These are phyloP conservation scores for Drosophila ironensis DNA, from an alignment of 1,140 invertebrate genomes.

Conservation along the genomic window DNA sequence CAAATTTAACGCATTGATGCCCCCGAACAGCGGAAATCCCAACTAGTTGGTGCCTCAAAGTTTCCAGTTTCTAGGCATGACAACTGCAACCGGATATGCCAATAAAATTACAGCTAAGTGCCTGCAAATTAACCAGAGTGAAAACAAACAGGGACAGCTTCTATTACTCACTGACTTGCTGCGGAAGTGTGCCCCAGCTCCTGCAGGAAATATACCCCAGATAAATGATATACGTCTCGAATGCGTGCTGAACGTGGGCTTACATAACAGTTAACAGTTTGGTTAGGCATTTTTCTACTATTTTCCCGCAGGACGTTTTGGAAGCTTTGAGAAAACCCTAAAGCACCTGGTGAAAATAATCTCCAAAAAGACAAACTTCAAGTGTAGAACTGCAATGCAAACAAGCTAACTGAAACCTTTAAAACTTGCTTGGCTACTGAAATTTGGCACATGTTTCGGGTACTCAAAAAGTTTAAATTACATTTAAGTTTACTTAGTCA, in stretches of 20 bases:
- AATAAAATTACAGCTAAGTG: conserved; percentile 58
- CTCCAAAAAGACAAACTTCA: too few relatives aligned
- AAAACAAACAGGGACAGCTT: conserved; percentile 30
- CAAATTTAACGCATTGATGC: conserved; percentile 57
- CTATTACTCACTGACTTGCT: conserved; percentile 9
- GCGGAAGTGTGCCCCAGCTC: not conserved
- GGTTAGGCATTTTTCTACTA: too few relatives aligned
- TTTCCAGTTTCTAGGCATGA: conserved; percentile 12
- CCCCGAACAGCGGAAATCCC: conserved; percentile 34
- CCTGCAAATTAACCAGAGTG: conserved; percentile 52
- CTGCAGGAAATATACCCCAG: not conserved
- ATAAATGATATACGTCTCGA: not conserved
- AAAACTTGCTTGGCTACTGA: not conserved
- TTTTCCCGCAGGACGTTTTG: too few relatives aligned
- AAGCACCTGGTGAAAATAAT: too few relatives aligned
- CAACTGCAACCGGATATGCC: conserved; percentile 38
- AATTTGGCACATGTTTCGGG: conserved; percentile 6
- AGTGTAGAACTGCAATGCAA: too few relatives aligned
- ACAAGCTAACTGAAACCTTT: not conserved
- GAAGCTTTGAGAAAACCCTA: too few relatives aligned
- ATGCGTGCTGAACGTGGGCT: not conserved
- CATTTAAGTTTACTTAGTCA: conserved; percentile 28
- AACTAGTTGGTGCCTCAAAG: conserved; percentile 34
- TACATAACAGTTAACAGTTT: not conserved
- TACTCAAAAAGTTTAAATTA: conserved; percentile 42